Base-by-base conservation (phyloP, 2,797 vertebrate species). In the Mastacembelus armatus region DNA sequence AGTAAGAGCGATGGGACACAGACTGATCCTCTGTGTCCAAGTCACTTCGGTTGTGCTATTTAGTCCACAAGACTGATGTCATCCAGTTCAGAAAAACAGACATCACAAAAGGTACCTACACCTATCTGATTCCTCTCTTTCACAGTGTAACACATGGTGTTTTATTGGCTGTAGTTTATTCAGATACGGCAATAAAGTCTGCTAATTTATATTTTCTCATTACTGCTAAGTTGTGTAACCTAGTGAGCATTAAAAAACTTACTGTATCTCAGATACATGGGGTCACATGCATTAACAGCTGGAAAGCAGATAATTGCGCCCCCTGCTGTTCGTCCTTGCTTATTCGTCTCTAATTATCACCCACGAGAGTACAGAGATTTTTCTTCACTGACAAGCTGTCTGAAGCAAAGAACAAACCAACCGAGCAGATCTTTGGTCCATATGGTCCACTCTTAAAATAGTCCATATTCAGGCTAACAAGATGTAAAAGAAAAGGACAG, bases 261-360 rank as follows among this genome's bases (percentile, higher is more conserved):
- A 14, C 9, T 45, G 11, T 19, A 27, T 62, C 18, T 45, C 15
- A 5, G 61, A 74, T 82, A 45, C 76, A 74, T 63, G 21, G 67
- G 40, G 72, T 42, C 57, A 54, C 39, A 38, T 33, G 56, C 35
- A n/a, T 65, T 40, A 73, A 74, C 74, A 65, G 69, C 45, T 60
- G 68, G 36, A 68, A 65, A 65, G 45, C 36, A 61, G 50, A 67
- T 80, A 66, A 69, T 35, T 80, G 78, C 72, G 64, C 87, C 84
- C 86, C 84, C 85, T 89, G 80, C 73, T 82, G 84, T 70, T 73
- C 32, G n/a, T 38, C 58, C 40, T 69, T 50, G 39, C 55, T 63
- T 55, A 69, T 68, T 68, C 76, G 58, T 76, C 76, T 85, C 58
- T 90, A 89, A 92, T 91, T 89, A 85, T 83, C 73, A 84, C 91